phyloP scores from a whole-genome alignment of 2,888 invertebrate species.

The Steinernema scapterisci region DNA sequence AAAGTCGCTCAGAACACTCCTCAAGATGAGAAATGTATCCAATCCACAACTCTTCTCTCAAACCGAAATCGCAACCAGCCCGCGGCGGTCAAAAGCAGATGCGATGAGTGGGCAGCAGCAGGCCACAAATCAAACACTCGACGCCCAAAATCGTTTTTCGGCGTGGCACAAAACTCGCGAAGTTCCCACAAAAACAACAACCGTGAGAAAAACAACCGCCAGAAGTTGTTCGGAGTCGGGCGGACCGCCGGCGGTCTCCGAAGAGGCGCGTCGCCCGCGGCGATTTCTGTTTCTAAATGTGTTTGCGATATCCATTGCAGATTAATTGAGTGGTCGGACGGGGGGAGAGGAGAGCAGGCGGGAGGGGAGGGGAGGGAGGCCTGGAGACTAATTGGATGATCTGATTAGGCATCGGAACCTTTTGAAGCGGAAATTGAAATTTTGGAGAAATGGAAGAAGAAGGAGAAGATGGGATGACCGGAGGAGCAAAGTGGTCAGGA shows the following conservation, averaged over 20 bases:
- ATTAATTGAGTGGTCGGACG: slow-evolving; percentile 11
- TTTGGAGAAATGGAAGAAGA: neutral
- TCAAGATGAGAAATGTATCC: no score
- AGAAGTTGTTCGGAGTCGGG: slow-evolving; percentile 3
- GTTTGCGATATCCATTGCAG: slow-evolving; percentile 22
- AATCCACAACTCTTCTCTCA: no score
- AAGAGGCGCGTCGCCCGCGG: neutral
- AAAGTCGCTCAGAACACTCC: no score
- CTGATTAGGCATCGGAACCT: neutral
- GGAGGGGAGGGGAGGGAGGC: neutral
- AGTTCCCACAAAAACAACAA: neutral
- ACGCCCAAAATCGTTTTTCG: no score
- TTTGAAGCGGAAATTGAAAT: neutral
- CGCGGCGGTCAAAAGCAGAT: neutral
- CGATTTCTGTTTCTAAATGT: slow-evolving; percentile 14
- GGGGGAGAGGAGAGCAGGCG: neutral
- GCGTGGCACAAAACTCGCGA: neutral
- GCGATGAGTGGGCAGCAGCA: neutral
- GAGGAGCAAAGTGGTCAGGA: no score
- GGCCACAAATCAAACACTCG: neutral
- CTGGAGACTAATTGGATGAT: slow-evolving; percentile 25
- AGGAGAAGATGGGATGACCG: neutral
- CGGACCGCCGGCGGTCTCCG: neutral
- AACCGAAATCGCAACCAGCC: no score
- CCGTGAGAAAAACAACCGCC: neutral